Percentiles rank a stretch among this genome's conserved stretches.
These are phyloP conservation scores for Gasterosteus nipponicus DNA, from an alignment of 2,113 vertebrate species.

Conservation along the genomic window DNA sequence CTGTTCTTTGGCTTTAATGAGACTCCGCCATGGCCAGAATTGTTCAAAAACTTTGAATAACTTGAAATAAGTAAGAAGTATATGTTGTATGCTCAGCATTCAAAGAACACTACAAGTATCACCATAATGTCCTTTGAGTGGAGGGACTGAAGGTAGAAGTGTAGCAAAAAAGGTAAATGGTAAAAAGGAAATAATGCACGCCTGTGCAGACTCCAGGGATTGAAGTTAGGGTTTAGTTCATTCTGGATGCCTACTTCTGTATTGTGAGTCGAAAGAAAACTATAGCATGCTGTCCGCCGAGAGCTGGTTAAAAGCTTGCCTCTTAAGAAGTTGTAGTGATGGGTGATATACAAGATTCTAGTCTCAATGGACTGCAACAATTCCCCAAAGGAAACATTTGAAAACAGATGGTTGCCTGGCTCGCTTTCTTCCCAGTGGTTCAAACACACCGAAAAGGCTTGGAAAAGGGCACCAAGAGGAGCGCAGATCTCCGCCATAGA, in stretches of 20 bases:
- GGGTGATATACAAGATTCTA: conserved; percentile 33
- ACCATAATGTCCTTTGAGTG: neutral
- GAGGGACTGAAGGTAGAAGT: neutral
- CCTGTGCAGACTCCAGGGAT: neutral
- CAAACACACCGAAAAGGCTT: neutral
- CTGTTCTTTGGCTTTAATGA: neutral
- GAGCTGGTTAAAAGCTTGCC: conserved; percentile 28
- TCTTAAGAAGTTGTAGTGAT: conserved; percentile 38
- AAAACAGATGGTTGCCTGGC: conserved; percentile 59
- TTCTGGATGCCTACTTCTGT: conserved; percentile 30
- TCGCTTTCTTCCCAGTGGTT: conserved; percentile 42
- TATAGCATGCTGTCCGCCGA: conserved; percentile 27
- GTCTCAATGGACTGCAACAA: conserved; percentile 55
- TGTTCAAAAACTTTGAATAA: neutral
- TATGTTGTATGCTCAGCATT: neutral
- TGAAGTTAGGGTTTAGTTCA: conserved; percentile 19
- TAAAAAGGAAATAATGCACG: conserved; percentile 8
- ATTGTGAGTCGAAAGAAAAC: conserved; percentile 7
- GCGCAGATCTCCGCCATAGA: neutral
- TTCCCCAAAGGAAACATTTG: conserved; percentile 59
- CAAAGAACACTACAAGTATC: neutral
- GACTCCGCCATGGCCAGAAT: neutral
- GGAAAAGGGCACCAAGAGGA: neutral
- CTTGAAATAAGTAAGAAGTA: neutral
- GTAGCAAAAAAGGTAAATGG: neutral